Evolutionary conservation across 2,797 vertebrate genomes (phyloP).

Genomic region (Mus caroli): DNA sequence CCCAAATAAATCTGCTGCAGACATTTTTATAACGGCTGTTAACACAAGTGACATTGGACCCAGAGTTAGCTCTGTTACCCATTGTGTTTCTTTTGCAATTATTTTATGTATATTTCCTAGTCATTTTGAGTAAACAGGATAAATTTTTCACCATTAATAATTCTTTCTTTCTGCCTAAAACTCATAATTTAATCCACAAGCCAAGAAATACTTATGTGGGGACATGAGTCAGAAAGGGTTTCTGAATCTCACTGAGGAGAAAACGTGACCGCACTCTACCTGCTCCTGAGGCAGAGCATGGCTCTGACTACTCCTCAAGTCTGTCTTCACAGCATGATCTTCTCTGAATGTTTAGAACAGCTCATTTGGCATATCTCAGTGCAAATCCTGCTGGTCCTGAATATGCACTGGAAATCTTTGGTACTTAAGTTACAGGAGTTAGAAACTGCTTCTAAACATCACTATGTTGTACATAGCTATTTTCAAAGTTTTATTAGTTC

Average conservation of each 20-base stretch:
- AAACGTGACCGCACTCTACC: neutral
- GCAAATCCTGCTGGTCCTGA: neutral
- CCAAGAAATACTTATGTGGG: neutral
- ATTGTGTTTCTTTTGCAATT: slow-evolving; percentile 35
- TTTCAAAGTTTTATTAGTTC: neutral
- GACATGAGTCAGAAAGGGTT: neutral
- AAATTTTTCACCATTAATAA: slow-evolving; percentile 36
- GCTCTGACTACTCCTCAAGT: neutral
- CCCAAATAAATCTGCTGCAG: slow-evolving; percentile 74
- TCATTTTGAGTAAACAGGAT: slow-evolving; percentile 26
- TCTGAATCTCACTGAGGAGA: slow-evolving; percentile 13
- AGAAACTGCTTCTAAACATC: slow-evolving; percentile 38
- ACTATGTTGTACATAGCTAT: neutral
- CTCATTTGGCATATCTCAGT: neutral
- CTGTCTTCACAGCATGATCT: neutral
- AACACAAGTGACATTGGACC: slow-evolving; percentile 43
- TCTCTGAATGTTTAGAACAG: neutral
- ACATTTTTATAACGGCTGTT: slow-evolving; percentile 70
- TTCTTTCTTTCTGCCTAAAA: slow-evolving; percentile 4
- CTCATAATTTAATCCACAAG: neutral
- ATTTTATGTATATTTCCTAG: slow-evolving; percentile 24
- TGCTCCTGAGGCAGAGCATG: neutral
- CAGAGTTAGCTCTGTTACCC: slow-evolving; percentile 15
- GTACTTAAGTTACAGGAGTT: neutral
- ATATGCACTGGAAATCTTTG: neutral